Evolutionary conservation across 2,797 vertebrate genomes (phyloP).

Genomic region (Smutsia gigantea): DNA sequence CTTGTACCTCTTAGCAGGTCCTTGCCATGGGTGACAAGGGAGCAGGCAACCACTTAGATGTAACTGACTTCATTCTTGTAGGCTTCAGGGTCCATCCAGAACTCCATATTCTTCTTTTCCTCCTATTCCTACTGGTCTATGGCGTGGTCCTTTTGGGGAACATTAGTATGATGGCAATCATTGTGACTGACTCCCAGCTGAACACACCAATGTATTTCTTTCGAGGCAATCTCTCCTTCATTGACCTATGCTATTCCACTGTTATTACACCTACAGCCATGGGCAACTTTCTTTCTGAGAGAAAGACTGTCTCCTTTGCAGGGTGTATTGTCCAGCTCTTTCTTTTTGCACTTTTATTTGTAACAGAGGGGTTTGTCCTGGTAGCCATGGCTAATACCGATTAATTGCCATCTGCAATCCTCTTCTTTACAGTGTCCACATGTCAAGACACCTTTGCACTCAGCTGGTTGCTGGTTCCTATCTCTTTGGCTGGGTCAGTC

Average conservation of each 20-base stretch:
- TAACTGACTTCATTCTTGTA: constrained; percentile 59
- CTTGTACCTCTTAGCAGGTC: neutral
- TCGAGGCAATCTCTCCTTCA: constrained; percentile 58
- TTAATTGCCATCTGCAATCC: constrained; percentile 65
- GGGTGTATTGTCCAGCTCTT: constrained; percentile 39
- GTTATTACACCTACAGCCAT: constrained; percentile 22
- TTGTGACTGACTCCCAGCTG: neutral
- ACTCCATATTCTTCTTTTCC: constrained; percentile 3
- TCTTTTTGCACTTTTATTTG: constrained; percentile 21
- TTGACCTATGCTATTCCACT: constrained; percentile 49
- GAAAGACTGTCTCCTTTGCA: constrained; percentile 43
- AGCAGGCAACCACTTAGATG: neutral
- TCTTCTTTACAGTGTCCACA: constrained; percentile 51
- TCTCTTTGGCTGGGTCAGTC: constrained; percentile 35
- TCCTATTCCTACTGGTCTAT: constrained; percentile 31
- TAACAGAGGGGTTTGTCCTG: constrained; percentile 51
- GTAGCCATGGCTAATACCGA: constrained; percentile 54
- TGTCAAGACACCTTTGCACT: constrained; percentile 50
- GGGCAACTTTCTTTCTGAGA: constrained; percentile 23
- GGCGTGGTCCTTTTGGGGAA: constrained; percentile 40
- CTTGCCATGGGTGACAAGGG: neutral
- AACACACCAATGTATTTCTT: constrained; percentile 61
- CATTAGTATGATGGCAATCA: constrained; percentile 8
- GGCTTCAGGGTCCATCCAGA: constrained; percentile 28
- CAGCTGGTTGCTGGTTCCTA: constrained; percentile 41